A percentile compares a stretch with the other conserved stretches of the same genome.
Evolutionary conservation across 2,888 invertebrate species (phyloP).

Genomic region (Heliconius hortense): DNA sequence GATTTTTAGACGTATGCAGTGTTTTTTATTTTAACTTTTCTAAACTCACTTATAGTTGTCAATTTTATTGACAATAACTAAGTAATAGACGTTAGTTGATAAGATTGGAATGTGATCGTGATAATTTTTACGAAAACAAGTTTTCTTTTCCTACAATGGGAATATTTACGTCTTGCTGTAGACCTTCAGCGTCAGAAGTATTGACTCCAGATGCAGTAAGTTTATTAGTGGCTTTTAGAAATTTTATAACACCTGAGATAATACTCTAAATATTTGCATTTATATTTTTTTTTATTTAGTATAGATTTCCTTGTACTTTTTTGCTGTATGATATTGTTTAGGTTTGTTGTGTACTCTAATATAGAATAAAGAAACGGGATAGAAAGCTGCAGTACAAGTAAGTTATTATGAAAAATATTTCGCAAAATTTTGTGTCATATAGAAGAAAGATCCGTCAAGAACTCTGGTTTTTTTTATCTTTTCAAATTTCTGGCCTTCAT

Average conservation of each 20-base stretch:
- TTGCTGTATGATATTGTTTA: neutral
- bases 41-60: constrained; percentile 36
- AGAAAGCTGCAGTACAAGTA: neutral
- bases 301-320: neutral
- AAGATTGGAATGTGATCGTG: constrained; percentile 34
- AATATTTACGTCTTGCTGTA: constrained; percentile 79
- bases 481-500: neutral
- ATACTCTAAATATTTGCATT: neutral
- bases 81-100: constrained; percentile 26
- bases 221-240: constrained; percentile 39
- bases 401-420: constrained; percentile 5
- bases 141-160: constrained; percentile 65
- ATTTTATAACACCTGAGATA: neutral
- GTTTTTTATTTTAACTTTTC: constrained; percentile 28
- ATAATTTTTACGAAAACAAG: constrained; percentile 31
- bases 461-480: neutral
- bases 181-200: constrained; percentile 79
- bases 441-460: neutral
- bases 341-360: neutral
- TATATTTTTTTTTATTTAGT: neutral
- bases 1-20: constrained; percentile 27
- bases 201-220: constrained; percentile 83
- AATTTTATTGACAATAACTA: constrained; percentile 37
- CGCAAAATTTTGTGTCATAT: neutral
- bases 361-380: neutral